Percentiles rank a stretch among this genome's conserved stretches.
phyloP scores from a whole-genome alignment of 2,888 invertebrate species.

The Pilophorus perplexus region DNA sequence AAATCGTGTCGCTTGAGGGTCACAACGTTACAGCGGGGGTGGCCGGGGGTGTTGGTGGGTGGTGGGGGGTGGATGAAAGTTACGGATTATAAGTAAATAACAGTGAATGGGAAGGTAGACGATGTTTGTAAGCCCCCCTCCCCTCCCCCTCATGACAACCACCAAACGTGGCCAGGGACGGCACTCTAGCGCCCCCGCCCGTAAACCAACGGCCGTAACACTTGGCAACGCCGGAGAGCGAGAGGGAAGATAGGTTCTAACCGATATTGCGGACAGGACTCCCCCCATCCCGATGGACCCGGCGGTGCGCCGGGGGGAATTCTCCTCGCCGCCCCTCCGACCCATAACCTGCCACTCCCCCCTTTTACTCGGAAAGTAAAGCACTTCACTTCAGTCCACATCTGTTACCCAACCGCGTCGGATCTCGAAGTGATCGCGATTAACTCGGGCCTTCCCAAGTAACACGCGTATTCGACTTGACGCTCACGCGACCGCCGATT shows the following conservation, averaged over 20 bases:
- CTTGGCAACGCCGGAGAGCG: constrained; percentile 51
- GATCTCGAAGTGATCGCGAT: constrained; percentile 19
- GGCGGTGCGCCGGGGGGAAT: background rate
- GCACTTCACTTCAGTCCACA: constrained; percentile 39
- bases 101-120: constrained; percentile 36
- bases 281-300: constrained; percentile 32
- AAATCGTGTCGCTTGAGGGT: background rate
- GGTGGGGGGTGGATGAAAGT: constrained; percentile 12
- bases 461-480: constrained; percentile 2
- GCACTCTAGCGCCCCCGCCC: too few species aligned
- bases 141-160: background rate
- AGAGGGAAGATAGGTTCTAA: constrained; percentile 52
- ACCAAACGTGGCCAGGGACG: too few species aligned
- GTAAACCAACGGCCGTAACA: constrained; percentile 32
- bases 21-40: background rate
- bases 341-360: constrained; percentile 17
- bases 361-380: constrained; percentile 34
- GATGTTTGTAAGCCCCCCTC: constrained; percentile 35
- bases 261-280: constrained; percentile 57
- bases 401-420: constrained; percentile 39
- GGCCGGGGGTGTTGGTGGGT: background rate
- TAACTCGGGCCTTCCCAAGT: background rate
- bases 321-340: constrained; percentile 31
- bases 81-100: constrained; percentile 40
- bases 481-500: constrained; percentile 6